Evolutionary conservation across 2,888 invertebrate species (phyloP).

Genomic region (Drosophila tripunctata): DNA sequence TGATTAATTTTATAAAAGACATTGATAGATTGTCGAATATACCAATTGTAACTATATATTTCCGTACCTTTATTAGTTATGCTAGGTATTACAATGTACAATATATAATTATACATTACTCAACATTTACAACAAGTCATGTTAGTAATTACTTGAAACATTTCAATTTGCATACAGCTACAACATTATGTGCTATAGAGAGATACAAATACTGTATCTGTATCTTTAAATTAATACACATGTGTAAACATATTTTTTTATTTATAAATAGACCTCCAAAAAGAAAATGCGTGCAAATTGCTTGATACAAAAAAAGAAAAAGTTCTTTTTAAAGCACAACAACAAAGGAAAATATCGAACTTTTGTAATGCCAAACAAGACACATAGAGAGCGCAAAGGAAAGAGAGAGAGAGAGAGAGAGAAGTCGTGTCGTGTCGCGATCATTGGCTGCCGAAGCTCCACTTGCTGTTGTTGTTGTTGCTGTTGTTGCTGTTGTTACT

Average conservation of each 20-base stretch:
- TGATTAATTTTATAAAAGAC: background rate
- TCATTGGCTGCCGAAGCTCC: conserved; percentile 23
- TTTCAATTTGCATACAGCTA: conserved; percentile 12
- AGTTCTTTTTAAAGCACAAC: conserved; percentile 8
- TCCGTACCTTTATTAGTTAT: background rate
- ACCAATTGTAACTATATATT: background rate
- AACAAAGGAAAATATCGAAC: conserved; percentile 6
- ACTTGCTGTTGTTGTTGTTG: conserved; percentile 23
- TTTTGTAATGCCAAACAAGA: conserved; percentile 28
- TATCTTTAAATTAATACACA: conserved; percentile 8
- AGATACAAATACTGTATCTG: background rate
- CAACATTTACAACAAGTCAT: background rate
- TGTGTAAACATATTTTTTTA: conserved; percentile 26
- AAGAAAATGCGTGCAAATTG: conserved; percentile 38
- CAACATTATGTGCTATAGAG: too few species aligned
- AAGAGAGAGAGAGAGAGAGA: too few species aligned
- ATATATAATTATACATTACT: background rate
- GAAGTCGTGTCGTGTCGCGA: conserved; percentile 4
- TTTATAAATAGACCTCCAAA: conserved; percentile 31
- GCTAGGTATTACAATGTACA: background rate
- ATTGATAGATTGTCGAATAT: background rate
- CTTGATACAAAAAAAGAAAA: conserved; percentile 21
- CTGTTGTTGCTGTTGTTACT: conserved; percentile 26
- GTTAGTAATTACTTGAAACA: too few species aligned
- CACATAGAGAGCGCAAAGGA: background rate